Conservation (phyloP, 2,888 invertebrate species). For the Anorthoa munda region DNA sequence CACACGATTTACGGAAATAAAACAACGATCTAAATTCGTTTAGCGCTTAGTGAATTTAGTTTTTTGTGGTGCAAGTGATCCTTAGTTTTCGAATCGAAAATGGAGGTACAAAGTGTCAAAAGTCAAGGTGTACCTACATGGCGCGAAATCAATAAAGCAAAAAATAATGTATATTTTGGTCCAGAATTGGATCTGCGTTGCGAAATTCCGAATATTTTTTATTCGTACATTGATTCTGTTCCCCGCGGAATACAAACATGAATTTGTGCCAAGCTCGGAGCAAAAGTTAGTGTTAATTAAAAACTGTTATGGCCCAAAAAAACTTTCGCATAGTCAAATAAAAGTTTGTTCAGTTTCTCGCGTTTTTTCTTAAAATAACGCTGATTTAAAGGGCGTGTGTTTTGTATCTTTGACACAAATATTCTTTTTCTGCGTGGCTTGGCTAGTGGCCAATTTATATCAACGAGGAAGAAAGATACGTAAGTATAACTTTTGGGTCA, state of each 20-base stretch:
- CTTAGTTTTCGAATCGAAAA: background rate
- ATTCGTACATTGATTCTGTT: background rate
- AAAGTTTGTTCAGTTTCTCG: background rate
- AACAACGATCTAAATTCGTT: background rate
- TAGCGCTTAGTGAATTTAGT: background rate
- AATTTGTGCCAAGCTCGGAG: constrained; percentile 16
- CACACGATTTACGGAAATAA: background rate
- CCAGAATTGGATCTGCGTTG: constrained; percentile 29
- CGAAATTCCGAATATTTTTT: constrained; percentile 33
- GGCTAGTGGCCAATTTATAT: constrained; percentile 60
- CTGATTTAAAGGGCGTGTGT: constrained; percentile 43
- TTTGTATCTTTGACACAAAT: constrained; percentile 45
- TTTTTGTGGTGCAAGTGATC: background rate
- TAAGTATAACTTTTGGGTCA: constrained; percentile 53
- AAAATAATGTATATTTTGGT: constrained; percentile 6
- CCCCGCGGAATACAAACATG: background rate
- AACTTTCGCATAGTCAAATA: background rate
- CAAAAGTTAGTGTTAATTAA: constrained; percentile 33
- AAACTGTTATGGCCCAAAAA: background rate
- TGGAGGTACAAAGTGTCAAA: too few relatives aligned
- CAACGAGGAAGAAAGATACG: constrained; percentile 59
- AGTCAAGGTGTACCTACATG: too few relatives aligned
- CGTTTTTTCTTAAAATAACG: constrained; percentile 30
- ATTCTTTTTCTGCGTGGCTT: constrained; percentile 46
- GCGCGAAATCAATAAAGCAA: constrained; percentile 15